Conservation (phyloP, 2,888 invertebrate genomes). For the Chrysomela aeneicollis region DNA sequence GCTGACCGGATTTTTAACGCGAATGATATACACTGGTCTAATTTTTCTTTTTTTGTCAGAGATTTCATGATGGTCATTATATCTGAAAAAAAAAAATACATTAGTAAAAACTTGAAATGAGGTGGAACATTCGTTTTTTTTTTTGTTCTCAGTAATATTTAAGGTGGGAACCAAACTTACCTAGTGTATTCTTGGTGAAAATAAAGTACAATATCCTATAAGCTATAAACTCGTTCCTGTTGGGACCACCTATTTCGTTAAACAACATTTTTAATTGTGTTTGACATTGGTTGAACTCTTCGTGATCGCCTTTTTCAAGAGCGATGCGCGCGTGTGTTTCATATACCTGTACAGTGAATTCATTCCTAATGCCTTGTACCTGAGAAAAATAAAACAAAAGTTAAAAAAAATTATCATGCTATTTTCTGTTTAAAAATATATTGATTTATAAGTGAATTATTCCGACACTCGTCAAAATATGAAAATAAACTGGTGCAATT, state of each 20-base stretch:
- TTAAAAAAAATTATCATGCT: background rate
- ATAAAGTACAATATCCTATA: slow-evolving; percentile 97
- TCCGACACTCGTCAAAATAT: no score
- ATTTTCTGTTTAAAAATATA: no score
- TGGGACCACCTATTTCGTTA: slow-evolving; percentile 75
- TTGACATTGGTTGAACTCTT: slow-evolving; percentile 99
- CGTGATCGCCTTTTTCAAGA: slow-evolving; percentile 96
- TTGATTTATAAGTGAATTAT: no score
- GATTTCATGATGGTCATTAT: slow-evolving; percentile 89
- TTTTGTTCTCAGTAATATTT: no score
- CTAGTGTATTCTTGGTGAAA: slow-evolving; percentile 96
- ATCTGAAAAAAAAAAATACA: slow-evolving; percentile 70
- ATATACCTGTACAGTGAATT: slow-evolving; percentile 97
- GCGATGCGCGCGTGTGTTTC: slow-evolving; percentile 99
- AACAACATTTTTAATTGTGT: slow-evolving; percentile 97
- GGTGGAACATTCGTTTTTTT: no score
- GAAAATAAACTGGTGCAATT: no score
- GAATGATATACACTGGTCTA: slow-evolving; percentile 83
- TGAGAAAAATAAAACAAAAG: slow-evolving; percentile 55
- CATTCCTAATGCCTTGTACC: slow-evolving; percentile 95
- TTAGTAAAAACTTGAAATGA: background rate
- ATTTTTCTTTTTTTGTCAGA: slow-evolving; percentile 78
- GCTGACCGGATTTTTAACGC: slow-evolving; percentile 90
- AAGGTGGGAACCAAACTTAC: slow-evolving; percentile 64
- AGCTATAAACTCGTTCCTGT: slow-evolving; percentile 92